phyloP scores from a whole-genome alignment of 1,140 invertebrate genomes.

The Heterodera carotae region DNA sequence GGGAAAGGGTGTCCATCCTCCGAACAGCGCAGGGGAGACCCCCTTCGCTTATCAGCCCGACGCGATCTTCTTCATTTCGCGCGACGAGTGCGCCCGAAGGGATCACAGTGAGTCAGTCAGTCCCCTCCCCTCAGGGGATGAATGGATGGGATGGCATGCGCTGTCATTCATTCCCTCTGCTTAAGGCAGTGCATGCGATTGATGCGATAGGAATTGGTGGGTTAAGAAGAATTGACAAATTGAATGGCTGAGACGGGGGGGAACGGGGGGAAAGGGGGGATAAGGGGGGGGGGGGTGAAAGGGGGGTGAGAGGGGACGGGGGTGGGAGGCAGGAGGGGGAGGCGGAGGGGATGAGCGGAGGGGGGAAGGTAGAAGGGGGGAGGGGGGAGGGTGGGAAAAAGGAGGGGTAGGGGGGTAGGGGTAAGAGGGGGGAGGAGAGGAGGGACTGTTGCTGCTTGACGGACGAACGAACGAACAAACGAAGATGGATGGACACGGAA shows the following conservation, averaged over 20 bases:
- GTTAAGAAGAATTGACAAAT: neutral
- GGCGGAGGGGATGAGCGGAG: no score
- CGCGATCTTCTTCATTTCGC: slow-evolving; percentile 7
- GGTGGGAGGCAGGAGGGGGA: no score
- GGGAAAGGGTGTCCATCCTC: neutral
- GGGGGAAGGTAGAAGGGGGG: neutral
- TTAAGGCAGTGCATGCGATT: neutral
- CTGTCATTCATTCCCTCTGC: neutral
- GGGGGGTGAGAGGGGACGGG: neutral
- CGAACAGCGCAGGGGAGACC: neutral
- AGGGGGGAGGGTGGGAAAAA: no score
- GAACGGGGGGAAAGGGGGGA: no score
- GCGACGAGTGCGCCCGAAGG: neutral
- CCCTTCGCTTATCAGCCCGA: slow-evolving; percentile 17
- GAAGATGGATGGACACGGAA: slow-evolving; percentile 4
- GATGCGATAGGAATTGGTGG: neutral
- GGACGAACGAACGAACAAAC: neutral
- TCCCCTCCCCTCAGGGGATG: neutral
- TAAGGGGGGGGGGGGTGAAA: no score
- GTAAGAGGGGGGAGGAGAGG: neutral
- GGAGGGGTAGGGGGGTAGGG: no score
- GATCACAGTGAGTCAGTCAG: no score
- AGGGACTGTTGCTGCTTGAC: neutral
- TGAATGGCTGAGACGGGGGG: neutral
- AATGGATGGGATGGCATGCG: no score